Evolutionary conservation across 92 coral and sea anemone species (phyloP).

Genomic region (Blastomussa wellsi): DNA sequence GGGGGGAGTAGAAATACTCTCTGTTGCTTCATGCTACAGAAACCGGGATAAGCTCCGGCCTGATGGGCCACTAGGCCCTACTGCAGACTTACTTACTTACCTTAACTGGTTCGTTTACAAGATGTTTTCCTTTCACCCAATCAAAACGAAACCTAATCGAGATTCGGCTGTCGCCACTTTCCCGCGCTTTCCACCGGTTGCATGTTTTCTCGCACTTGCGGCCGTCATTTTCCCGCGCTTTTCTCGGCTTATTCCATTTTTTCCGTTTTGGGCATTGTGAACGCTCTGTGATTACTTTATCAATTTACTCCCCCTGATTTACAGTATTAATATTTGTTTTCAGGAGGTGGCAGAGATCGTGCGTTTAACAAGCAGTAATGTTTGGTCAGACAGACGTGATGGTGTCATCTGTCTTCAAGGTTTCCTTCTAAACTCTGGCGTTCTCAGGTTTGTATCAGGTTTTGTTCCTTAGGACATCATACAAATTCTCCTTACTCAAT

Average conservation of each 20-base stretch:
- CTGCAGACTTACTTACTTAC: no score
- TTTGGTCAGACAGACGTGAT: constrained; percentile 92
- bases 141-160: no score
- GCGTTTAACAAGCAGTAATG: constrained; percentile 80
- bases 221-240: neutral
- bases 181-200: neutral
- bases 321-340: neutral
- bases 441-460: constrained; percentile 60
- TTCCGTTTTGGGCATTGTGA: neutral
- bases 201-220: neutral
- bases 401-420: constrained; percentile 85
- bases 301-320: constrained; percentile 10
- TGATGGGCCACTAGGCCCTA: no score
- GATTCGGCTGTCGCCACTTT: no score
- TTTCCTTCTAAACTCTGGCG: constrained; percentile 90
- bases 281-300: neutral
- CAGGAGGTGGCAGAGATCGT: constrained; percentile 97
- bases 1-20: no score
- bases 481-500: neutral
- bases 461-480: neutral
- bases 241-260: neutral
- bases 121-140: no score
- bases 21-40: no score
- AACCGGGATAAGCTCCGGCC: no score
- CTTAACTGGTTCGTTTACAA: no score